A percentile compares a stretch with the other conserved stretches of the same genome.
phyloP scores from a whole-genome alignment of 1,140 invertebrate species.

The Hydropsyche tenuis region DNA sequence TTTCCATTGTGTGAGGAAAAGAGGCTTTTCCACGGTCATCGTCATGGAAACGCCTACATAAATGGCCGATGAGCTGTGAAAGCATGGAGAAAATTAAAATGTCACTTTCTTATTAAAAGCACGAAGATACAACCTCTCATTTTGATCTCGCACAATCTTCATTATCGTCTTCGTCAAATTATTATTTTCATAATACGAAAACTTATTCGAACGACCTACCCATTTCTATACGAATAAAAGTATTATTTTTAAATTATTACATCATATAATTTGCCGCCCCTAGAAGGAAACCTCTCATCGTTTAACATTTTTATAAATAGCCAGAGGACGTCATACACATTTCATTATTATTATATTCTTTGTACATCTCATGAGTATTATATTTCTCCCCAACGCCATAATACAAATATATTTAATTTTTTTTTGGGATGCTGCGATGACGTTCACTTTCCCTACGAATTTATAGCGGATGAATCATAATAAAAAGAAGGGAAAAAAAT shows the following conservation, averaged over 20 bases:
- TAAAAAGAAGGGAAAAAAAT: not conserved
- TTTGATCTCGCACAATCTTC: no score
- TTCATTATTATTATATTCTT: no score
- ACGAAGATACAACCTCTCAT: no score
- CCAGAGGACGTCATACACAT: no score
- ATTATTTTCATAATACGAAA: no score
- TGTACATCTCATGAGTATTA: not conserved
- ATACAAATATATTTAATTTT: constrained; percentile 8
- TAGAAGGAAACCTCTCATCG: no score
- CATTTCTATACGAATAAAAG: no score
- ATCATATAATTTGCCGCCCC: no score
- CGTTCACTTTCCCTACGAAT: constrained; percentile 4
- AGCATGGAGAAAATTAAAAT: constrained; percentile 36
- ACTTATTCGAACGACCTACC: no score
- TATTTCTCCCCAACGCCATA: not conserved
- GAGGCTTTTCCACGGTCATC: constrained; percentile 4
- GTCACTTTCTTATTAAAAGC: not conserved
- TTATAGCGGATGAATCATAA: constrained; percentile 7
- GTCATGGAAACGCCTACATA: constrained; percentile 28
- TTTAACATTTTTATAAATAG: no score
- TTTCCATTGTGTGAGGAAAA: not conserved
- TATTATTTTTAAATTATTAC: no score
- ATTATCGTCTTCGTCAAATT: no score
- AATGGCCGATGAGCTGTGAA: constrained; percentile 21
- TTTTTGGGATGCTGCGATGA: not conserved